phyloP scores from a whole-genome alignment of 92 coral and sea anemone species.

The Heteractis magnifica region DNA sequence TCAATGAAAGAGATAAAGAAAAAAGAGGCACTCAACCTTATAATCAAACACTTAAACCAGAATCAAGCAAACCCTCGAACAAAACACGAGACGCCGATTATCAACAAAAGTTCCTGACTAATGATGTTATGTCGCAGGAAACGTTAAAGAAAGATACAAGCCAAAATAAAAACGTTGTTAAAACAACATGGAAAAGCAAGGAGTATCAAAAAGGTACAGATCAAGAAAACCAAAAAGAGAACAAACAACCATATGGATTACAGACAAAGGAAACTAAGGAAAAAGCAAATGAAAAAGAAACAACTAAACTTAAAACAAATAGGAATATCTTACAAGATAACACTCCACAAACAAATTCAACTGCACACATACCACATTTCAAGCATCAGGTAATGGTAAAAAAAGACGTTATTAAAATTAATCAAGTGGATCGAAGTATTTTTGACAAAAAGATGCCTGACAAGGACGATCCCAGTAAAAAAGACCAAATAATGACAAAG shows the following conservation, averaged over 20 bases:
- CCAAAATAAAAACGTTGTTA: too few relatives aligned
- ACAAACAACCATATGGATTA: neutral
- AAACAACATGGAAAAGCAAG: neutral
- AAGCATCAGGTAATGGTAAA: neutral
- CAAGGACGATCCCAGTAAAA: too few relatives aligned
- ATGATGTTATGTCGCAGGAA: too few relatives aligned
- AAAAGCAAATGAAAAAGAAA: neutral
- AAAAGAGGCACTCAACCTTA: neutral
- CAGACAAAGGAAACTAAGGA: neutral
- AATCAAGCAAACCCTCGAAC: neutral
- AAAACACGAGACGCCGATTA: neutral
- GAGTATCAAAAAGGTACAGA: neutral
- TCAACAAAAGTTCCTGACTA: neutral
- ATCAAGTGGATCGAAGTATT: neutral
- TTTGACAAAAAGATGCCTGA: too few relatives aligned
- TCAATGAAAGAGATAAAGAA: neutral
- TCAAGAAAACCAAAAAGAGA: neutral
- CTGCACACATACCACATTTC: neutral
- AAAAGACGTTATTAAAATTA: too few relatives aligned
- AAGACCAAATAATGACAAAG: too few relatives aligned
- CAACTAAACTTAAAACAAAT: neutral
- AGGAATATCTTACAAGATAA: too few relatives aligned
- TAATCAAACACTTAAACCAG: neutral
- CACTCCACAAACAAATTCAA: neutral
- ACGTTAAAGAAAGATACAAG: neutral